A percentile compares a stretch with the other conserved stretches of the same genome.
phyloP scores from a whole-genome alignment of 2,888 invertebrate species.

The Drosophila ustulata region DNA sequence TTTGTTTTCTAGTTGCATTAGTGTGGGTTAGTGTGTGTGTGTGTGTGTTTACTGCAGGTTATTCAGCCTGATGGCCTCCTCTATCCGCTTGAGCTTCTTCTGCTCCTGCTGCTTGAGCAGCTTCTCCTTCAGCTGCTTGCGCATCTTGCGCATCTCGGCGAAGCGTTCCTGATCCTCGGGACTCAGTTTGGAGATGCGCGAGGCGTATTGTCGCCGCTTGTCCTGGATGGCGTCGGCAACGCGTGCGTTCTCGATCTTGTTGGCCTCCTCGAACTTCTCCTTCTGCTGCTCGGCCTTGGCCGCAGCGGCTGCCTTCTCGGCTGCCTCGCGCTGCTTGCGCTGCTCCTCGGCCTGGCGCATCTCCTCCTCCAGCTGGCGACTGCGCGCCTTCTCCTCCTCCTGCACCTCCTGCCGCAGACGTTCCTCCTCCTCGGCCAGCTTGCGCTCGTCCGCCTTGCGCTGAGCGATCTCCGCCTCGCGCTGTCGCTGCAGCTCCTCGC shows the following conservation, averaged over 20 bases:
- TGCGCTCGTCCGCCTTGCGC: slow-evolving; percentile 71
- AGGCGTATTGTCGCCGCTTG: slow-evolving; percentile 71
- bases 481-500: slow-evolving; percentile 72
- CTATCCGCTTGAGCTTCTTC: slow-evolving; percentile 66
- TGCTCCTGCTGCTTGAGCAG: slow-evolving; percentile 69
- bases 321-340: slow-evolving; percentile 68
- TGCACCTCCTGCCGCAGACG: slow-evolving; percentile 74
- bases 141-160: slow-evolving; percentile 78
- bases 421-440: slow-evolving; percentile 78
- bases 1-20: slow-evolving; percentile 18
- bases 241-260: slow-evolving; percentile 64
- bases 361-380: slow-evolving; percentile 66
- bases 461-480: slow-evolving; percentile 80
- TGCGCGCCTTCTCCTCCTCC: slow-evolving; percentile 69
- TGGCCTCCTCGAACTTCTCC: slow-evolving; percentile 60
- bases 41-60: slow-evolving; percentile 55
- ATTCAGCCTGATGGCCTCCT: slow-evolving; percentile 65
- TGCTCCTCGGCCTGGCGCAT: slow-evolving; percentile 72
- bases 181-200: slow-evolving; percentile 76
- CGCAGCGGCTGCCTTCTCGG: slow-evolving; percentile 61
- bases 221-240: slow-evolving; percentile 59
- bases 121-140: slow-evolving; percentile 75
- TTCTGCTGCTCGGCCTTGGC: slow-evolving; percentile 61
- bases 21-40: slow-evolving; percentile 34
- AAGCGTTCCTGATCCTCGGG: slow-evolving; percentile 82